Evolutionary conservation across 2,113 vertebrate species (phyloP).

Genomic region (Psephotus haematonotus): DNA sequence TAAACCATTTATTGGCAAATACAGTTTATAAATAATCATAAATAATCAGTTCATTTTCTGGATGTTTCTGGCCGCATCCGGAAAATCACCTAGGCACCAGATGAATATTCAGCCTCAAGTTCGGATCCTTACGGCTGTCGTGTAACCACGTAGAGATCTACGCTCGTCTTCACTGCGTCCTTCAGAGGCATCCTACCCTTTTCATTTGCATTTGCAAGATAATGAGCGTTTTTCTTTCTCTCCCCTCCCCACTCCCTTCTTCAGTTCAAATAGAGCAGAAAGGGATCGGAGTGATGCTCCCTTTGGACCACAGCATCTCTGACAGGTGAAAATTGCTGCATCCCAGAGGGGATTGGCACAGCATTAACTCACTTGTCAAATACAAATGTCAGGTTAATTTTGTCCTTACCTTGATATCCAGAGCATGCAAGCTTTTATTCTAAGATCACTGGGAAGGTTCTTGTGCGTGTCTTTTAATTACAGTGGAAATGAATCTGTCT

Average conservation of each 20-base stretch:
- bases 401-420: not conserved
- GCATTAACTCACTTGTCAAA: not conserved
- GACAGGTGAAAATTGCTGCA: not conserved
- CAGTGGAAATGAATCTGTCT: not conserved
- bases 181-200: not conserved
- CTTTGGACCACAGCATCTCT: not conserved
- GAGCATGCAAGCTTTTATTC: not conserved
- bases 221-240: not conserved
- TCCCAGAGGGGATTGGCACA: not conserved
- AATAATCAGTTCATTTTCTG: no score
- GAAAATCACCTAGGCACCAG: not conserved
- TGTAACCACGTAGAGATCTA: rapidly evolving
- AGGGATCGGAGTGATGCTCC: not conserved
- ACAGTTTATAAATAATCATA: no score
- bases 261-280: not conserved
- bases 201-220: not conserved
- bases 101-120: not conserved
- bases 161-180: not conserved
- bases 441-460: not conserved
- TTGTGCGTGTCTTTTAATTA: not conserved
- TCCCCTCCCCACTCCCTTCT: rapidly evolving
- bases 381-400: not conserved
- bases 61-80: not conserved
- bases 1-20: not conserved
- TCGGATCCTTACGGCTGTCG: no score